These are phyloP conservation scores for Gasterosteus nipponicus DNA, from an alignment of 2,113 vertebrate species.

Conservation along the genomic window DNA sequence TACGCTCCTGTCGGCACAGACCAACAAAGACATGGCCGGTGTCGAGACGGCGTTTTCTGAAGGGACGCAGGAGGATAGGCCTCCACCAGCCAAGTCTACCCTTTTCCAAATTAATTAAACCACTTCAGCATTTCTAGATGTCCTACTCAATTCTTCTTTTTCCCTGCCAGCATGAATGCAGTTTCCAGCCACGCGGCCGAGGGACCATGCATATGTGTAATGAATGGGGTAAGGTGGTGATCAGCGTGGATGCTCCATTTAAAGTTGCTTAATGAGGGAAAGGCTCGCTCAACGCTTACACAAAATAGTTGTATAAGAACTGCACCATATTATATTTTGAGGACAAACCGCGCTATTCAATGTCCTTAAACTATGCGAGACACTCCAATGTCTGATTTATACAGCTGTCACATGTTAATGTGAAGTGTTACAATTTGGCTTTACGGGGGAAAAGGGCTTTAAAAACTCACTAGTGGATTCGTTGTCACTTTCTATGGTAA, in stretches of 20 bases:
- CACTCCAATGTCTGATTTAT: neutral
- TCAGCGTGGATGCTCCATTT: conserved; percentile 83
- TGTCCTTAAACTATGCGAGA: conserved; percentile 11
- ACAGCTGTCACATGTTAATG: neutral
- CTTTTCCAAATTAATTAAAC: conserved; percentile 92
- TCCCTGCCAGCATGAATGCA: conserved; percentile 87
- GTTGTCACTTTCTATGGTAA: conserved; percentile 41
- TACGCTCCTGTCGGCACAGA: conserved; percentile 79
- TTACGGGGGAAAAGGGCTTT: conserved; percentile 2
- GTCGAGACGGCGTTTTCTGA: conserved; percentile 64
- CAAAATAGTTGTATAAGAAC: neutral
- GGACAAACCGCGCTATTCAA: neutral
- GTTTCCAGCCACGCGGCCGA: conserved; percentile 82
- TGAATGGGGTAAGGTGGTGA: conserved; percentile 93
- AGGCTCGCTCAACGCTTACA: neutral
- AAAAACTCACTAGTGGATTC: conserved; percentile 33
- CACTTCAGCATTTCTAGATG: conserved; percentile 94
- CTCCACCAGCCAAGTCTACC: conserved; percentile 83
- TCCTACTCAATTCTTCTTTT: conserved; percentile 80
- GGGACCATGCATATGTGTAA: conserved; percentile 93
- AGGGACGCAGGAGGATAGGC: conserved; percentile 49
- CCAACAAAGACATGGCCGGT: conserved; percentile 80
- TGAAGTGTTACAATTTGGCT: conserved; percentile 12
- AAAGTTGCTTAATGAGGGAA: conserved; percentile 76
- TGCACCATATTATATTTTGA: neutral